Evolutionary conservation across 2,888 invertebrate species (phyloP), one percentile per base, ranked within the genome.

Genomic region (Microdon myrmicae): DNA sequence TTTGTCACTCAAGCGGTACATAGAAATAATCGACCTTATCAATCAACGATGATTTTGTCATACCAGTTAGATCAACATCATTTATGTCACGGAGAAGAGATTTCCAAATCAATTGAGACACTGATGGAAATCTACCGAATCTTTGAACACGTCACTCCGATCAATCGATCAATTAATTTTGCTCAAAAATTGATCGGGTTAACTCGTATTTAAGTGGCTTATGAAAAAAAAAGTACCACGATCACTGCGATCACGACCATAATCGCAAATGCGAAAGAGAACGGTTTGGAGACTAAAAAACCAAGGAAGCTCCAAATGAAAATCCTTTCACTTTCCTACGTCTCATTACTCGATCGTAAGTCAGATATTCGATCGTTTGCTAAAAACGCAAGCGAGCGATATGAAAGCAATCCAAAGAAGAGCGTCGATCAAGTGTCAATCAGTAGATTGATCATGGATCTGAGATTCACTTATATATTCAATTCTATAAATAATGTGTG

Each of bases 351-450:
- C 22, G 22, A 10, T 29, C 41, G n/a, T n/a, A n/a, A 41, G n/a
- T 8, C 17, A 13, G 12, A 16, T n/a, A 25, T 8, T n/a, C 39
- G 2, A 20, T 8, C 22, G 6, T 17, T 7, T 44, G 28, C 61
- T 29, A 44, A 14, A 26, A 32, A n/a, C 26, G 41, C 35, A 34
- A 32, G 7, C 29, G 23, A 19, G n/a, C n/a, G n/a, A n/a, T n/a
- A n/a, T n/a, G 17, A 22, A 35, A 58, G 64, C 56, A 58, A 58
- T 31, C 51, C 32, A 64, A 58, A 56, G 56, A 47, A 43, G 64
- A 53, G 64, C 58, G 64, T 64, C 64, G 64, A 64, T 64, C 64
- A 64, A 64, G 64, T 64, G 64, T 58, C 64, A 64, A 64, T 64
- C 64, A 64, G 51, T 64, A 64, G 64, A 47, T 58, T 47, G 47